Evolutionary conservation across 2,113 vertebrate genomes (phyloP).

Genomic region (Grallaria varia): DNA sequence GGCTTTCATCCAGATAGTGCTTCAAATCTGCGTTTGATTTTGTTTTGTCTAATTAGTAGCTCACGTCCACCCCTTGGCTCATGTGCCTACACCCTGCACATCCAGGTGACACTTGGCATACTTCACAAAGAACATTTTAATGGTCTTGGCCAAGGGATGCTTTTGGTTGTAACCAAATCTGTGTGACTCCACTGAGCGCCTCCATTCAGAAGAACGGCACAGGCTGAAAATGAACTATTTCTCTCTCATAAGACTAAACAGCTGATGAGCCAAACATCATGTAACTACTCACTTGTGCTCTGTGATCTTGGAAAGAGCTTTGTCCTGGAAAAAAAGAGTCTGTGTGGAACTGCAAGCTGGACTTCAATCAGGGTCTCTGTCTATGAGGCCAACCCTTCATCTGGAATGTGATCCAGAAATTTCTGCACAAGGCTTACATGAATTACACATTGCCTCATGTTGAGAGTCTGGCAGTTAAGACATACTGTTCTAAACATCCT

Average conservation of each 20-base stretch:
- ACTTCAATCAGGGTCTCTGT: background rate
- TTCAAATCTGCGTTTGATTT: background rate
- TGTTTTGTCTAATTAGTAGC: background rate
- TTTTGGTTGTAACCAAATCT: background rate
- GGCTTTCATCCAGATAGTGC: background rate
- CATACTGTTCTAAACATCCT: background rate
- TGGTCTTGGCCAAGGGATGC: background rate
- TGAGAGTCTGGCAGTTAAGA: constrained; percentile 6
- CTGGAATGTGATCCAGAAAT: background rate
- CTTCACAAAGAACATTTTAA: background rate
- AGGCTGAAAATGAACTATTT: background rate
- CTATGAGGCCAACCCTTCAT: background rate
- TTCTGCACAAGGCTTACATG: background rate
- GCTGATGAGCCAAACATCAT: background rate
- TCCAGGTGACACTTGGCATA: fast-evolving
- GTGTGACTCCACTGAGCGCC: background rate
- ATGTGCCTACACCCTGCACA: background rate
- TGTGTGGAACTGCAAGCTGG: background rate
- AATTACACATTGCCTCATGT: constrained; percentile 6
- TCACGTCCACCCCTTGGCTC: background rate
- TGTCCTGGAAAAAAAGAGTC: background rate
- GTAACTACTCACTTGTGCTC: background rate
- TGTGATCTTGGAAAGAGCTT: background rate
- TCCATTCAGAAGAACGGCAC: background rate
- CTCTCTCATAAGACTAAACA: background rate